A percentile compares a stretch with the other conserved stretches of the same genome.
Evolutionary conservation across 2,113 vertebrate species (phyloP).

Genomic region (Numida meleagris): DNA sequence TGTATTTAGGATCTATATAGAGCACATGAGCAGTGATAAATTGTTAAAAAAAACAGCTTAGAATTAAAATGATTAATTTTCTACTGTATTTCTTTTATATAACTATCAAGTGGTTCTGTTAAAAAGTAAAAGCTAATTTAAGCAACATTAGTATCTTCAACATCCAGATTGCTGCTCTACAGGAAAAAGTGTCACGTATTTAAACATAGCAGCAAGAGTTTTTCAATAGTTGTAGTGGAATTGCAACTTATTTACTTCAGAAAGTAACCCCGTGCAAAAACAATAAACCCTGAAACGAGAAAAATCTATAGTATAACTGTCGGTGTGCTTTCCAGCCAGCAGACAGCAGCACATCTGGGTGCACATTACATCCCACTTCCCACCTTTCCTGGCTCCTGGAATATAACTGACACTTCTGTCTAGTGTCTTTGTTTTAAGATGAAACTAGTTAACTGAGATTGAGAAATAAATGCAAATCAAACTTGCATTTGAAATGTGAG

Average conservation of each 20-base stretch:
- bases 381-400: not conserved
- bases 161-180: not conserved
- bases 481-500: not conserved
- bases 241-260: not conserved
- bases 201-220: not conserved
- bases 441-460: not conserved
- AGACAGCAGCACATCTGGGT: not conserved
- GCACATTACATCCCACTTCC: not conserved
- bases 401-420: not conserved
- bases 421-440: not conserved
- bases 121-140: not conserved
- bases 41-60: not conserved
- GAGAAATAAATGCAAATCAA: not conserved
- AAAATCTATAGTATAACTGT: not conserved
- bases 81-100: not conserved
- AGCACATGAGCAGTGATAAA: not conserved
- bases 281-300: not conserved
- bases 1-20: not conserved
- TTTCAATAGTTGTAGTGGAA: not conserved
- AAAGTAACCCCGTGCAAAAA: not conserved
- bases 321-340: not conserved
- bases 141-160: not conserved
- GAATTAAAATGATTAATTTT: not conserved
- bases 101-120: not conserved
- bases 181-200: not conserved